Base-by-base conservation (phyloP, 2,888 invertebrate genomes). In the Anodontia alba region DNA sequence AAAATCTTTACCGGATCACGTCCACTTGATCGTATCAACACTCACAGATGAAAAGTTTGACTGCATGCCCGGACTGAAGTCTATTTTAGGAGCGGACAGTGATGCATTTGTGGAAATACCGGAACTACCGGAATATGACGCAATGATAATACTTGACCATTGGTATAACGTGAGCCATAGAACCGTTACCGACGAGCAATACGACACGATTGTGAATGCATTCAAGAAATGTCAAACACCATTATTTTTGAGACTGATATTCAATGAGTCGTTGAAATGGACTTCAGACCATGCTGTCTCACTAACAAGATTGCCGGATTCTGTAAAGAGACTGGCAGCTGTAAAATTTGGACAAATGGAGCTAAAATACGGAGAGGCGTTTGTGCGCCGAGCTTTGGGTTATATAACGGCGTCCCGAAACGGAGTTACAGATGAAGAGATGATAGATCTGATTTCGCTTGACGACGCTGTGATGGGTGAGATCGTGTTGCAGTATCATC, bases 401-500 rank as follows among this genome's bases (percentile, higher is more conserved):
- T 95, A 97, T 81, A 95, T 98, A 78, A 96, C 97, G 0, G 96
- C 97, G 2, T 96, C 97, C 10, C 96, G 97, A 75, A 96, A 97
- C 92, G 98, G 98, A 1, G 95, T 98, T 67, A 96, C 97, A 29
- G 97, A 97, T 91, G 96, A 97, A 5, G 98, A 98, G 95, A 96
- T 97, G 94, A 95, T 97, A 90, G 97, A 95, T 76, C 83, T 95
- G 2, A 87, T 95, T 31, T 94, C 94, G 1, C 88, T 94, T 46
- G 95, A 95, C 77, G 94, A 92, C 17, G 88, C 84, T 26, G 91
- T 91, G 0, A 91, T 91, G 89, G 90, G 89, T 23, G 92, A 92
- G 33, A 85, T 91, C 20, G 70, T 80, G 29, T 72, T 82, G 3
- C 70, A 82, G 10, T 83, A 87, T 80, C 79, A 80, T n/a, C 87